Base-by-base conservation (phyloP, 2,113 vertebrate species). In the Plotosus lineatus region DNA sequence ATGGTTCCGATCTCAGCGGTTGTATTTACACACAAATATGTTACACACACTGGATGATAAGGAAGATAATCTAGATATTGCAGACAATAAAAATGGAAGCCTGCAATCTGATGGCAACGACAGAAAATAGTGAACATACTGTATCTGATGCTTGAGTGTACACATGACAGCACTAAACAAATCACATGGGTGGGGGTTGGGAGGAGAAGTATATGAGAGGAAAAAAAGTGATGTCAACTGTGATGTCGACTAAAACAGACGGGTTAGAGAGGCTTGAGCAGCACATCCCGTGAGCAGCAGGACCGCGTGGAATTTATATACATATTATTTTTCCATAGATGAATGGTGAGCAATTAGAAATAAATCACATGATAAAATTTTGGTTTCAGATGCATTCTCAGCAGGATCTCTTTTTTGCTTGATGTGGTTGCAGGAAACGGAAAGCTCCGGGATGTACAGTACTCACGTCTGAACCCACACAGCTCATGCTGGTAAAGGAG, bases 401-500 rank as follows among this genome's bases (percentile, higher is more conserved):
- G 46, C 33, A 44, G 66, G 38, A 58, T 50, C 58, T 31, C 11
- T 48, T 38, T 38, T 44, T 33, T 28, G 28, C 19, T 74, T 76
- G 77, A 75, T 69, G 77, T 80, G 72, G 31, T 80, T 68, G 75
- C 9, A 19, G 68, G 55, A 83, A 46, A 73, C 61, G 60, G 36
- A 46, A 60, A 44, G 44, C 82, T 61, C 56, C 40, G 66, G 68
- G 78, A 80, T 55, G 69, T 53, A 68, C n/a, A n/a, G n/a, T n/a
- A n/a, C n/a, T n/a, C n/a, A n/a, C 61, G 65, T 77, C 74, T 80
- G 71, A 46, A 23, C 26, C 42, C n/a, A 1, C 0, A 31, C 15
- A 48, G 44, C 15, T 28, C 28, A 4, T 19, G 68, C 28, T 28
- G 23, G 12, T 71, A 28, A 42, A 7, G 26, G 26, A 38, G 26